Evolutionary conservation across 2,113 vertebrate genomes (phyloP).

Genomic region (Spea bombifrons): DNA sequence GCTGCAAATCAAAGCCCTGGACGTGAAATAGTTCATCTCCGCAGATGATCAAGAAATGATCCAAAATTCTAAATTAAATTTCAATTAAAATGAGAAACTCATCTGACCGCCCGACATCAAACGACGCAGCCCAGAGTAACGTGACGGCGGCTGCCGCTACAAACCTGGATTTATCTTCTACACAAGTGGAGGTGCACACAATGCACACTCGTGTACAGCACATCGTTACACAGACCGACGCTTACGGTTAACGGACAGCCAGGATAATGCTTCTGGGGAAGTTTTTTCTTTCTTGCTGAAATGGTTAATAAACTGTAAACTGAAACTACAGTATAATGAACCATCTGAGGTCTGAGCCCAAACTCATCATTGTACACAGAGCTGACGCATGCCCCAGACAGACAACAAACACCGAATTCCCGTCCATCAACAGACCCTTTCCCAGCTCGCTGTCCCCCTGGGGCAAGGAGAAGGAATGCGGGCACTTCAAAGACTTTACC

Average conservation of each 20-base stretch:
- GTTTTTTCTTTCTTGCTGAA: background rate
- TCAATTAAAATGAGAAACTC: slow-evolving; percentile 1
- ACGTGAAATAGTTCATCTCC: too few relatives aligned
- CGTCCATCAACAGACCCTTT: background rate
- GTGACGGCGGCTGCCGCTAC: too few relatives aligned
- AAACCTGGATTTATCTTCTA: too few relatives aligned
- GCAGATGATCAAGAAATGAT: background rate
- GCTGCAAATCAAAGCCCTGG: too few relatives aligned
- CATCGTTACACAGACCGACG: background rate
- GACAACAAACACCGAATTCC: background rate
- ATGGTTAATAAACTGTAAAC: background rate
- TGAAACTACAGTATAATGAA: background rate
- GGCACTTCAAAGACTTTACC: background rate
- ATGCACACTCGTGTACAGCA: background rate
- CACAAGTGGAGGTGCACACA: too few relatives aligned
- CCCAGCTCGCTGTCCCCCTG: background rate
- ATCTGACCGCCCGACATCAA: background rate
- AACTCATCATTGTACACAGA: background rate
- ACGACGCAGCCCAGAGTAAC: background rate
- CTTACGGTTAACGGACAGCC: too few relatives aligned
- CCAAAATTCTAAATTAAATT: background rate
- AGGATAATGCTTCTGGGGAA: background rate
- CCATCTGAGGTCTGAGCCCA: background rate
- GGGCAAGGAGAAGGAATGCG: background rate
- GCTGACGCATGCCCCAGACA: background rate